These are phyloP conservation scores for Poeciliopsis gracilis DNA, from an alignment of 2,797 vertebrate species.

Conservation along the genomic window DNA sequence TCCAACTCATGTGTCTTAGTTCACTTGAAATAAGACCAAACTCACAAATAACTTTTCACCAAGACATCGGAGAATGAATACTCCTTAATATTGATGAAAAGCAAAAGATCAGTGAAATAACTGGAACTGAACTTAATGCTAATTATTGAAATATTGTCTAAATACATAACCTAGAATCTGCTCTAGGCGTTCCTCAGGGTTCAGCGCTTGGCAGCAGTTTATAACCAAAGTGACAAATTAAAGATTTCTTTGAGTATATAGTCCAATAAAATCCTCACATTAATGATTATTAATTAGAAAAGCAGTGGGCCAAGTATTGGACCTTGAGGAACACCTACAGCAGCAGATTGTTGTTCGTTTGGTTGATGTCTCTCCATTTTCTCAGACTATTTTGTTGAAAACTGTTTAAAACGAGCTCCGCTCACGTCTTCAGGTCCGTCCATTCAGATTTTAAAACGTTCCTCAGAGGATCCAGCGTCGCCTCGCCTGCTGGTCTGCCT, in stretches of 20 bases:
- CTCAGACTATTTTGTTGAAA: neutral
- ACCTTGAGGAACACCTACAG: neutral
- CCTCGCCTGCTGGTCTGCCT: slow-evolving; percentile 57
- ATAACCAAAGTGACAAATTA: neutral
- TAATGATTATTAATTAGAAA: neutral
- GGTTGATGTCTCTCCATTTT: neutral
- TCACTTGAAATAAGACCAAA: no score
- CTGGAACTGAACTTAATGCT: no score
- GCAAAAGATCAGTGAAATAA: no score
- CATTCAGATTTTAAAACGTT: slow-evolving; percentile 26
- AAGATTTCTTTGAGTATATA: neutral
- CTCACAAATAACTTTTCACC: no score
- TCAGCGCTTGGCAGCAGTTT: neutral
- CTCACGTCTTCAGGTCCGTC: slow-evolving; percentile 29
- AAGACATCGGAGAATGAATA: no score
- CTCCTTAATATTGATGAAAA: no score
- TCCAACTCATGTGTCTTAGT: no score
- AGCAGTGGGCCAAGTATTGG: neutral
- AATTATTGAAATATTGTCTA: no score
- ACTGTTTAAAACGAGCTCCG: neutral
- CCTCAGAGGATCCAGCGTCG: slow-evolving; percentile 8
- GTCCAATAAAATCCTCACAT: neutral
- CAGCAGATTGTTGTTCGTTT: neutral
- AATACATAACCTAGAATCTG: neutral
- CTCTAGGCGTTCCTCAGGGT: neutral